A percentile compares a stretch with the other conserved stretches of the same genome.
Evolutionary conservation across 2,113 vertebrate species (phyloP).

Genomic region (Patagioenas fasciata): DNA sequence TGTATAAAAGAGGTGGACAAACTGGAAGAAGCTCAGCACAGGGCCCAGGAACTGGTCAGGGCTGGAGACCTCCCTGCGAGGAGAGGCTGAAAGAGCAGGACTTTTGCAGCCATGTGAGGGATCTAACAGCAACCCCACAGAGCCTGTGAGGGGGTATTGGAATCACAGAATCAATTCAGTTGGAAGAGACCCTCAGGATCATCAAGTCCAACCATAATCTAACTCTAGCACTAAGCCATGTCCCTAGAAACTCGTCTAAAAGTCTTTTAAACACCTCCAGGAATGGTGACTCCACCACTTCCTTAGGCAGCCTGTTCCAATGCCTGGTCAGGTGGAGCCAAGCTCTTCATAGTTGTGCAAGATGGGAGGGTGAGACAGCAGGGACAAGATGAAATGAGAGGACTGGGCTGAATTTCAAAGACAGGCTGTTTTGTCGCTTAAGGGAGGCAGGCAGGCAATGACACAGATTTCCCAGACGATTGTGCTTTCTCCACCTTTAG

Average conservation of each 20-base stretch:
- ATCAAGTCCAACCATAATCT: too few relatives aligned
- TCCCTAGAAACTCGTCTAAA: too few relatives aligned
- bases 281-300: too few relatives aligned
- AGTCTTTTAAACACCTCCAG: too few relatives aligned
- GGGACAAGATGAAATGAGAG: background rate
- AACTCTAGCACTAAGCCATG: too few relatives aligned
- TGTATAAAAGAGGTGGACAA: background rate
- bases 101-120: accelerated
- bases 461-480: background rate
- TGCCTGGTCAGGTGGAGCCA: background rate
- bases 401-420: background rate
- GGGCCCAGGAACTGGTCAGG: accelerated
- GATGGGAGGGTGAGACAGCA: too few relatives aligned
- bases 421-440: background rate
- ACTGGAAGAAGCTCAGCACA: background rate
- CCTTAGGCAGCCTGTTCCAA: too few relatives aligned
- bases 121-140: background rate
- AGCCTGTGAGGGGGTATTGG: accelerated
- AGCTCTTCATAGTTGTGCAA: accelerated
- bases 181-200: too few relatives aligned
- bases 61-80: accelerated
- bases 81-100: background rate
- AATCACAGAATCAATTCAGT: too few relatives aligned
- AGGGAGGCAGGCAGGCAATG: background rate
- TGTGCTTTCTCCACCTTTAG: too few relatives aligned